A percentile compares a stretch with the other conserved stretches of the same genome.
Evolutionary conservation across 1,140 invertebrate species (phyloP).

Genomic region (Drosophila arizonae): DNA sequence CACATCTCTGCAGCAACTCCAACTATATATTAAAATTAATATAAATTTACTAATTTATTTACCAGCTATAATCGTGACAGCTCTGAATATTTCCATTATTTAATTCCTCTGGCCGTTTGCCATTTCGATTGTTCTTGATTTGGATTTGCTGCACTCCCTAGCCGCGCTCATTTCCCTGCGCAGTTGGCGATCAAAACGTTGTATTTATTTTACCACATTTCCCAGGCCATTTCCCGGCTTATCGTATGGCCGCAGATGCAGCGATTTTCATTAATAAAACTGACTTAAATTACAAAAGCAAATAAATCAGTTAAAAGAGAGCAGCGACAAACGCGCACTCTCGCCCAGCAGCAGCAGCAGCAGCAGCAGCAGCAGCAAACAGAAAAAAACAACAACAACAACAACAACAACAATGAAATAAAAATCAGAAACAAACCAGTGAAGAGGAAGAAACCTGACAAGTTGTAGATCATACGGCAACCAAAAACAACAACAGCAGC

Average conservation of each 20-base stretch:
- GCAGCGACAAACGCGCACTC: neutral
- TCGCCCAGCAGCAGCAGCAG: slow-evolving; percentile 5
- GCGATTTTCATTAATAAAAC: slow-evolving; percentile 64
- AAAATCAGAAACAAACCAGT: slow-evolving; percentile 19
- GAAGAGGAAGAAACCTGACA: slow-evolving; percentile 48
- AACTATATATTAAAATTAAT: too few species aligned
- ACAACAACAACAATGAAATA: too few species aligned
- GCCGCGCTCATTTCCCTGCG: slow-evolving; percentile 11
- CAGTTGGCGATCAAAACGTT: slow-evolving; percentile 8
- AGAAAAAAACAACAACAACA: too few species aligned
- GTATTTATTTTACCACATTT: slow-evolving; percentile 14
- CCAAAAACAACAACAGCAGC: slow-evolving; percentile 9
- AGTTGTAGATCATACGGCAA: slow-evolving; percentile 37
- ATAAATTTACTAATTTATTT: too few species aligned
- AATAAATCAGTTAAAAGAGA: slow-evolving; percentile 57
- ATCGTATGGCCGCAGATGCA: neutral
- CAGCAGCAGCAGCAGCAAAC: slow-evolving; percentile 14
- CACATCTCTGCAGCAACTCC: too few species aligned
- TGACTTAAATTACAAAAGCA: slow-evolving; percentile 57
- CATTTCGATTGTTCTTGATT: neutral
- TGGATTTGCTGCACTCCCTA: neutral
- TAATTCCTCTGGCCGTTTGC: too few species aligned
- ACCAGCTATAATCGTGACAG: too few species aligned
- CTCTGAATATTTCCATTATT: too few species aligned
- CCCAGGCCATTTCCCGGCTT: slow-evolving; percentile 21